phyloP scores from a whole-genome alignment of 2,797 vertebrate genomes.

The Cirrhinus mrigala region DNA sequence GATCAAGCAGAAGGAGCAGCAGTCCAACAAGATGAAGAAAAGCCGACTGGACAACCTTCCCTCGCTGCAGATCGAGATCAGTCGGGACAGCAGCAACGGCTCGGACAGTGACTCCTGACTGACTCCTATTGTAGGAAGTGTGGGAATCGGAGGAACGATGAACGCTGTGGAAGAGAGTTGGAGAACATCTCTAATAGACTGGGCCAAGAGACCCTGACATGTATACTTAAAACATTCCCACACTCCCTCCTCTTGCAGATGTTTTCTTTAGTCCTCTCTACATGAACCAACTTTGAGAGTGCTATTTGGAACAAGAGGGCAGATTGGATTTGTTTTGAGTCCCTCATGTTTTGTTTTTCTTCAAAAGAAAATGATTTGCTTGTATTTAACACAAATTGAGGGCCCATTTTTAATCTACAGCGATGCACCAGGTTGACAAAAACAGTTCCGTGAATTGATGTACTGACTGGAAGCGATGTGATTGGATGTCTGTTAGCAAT shows the following conservation, averaged over 20 bases:
- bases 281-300: constrained; percentile 5
- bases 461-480: constrained; percentile 15
- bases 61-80: constrained; percentile 97
- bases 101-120: constrained; percentile 92
- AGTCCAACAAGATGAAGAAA: constrained; percentile 90
- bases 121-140: background rate
- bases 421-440: constrained; percentile 29
- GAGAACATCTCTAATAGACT: constrained; percentile 13
- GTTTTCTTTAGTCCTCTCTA: background rate
- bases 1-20: constrained; percentile 94
- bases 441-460: constrained; percentile 5
- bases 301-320: background rate
- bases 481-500: constrained; percentile 31
- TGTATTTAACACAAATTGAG: constrained; percentile 26
- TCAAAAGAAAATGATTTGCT: constrained; percentile 46
- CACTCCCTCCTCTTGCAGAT: constrained; percentile 33
- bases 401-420: constrained; percentile 44
- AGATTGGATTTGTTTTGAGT: background rate
- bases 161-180: background rate
- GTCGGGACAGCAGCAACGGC: constrained; percentile 93
- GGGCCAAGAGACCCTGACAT: constrained; percentile 34
- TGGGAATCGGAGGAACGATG: constrained; percentile 18
- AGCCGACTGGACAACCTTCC: constrained; percentile 95
- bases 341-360: constrained; percentile 29
- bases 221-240: constrained; percentile 44